Evolutionary conservation across 2,113 vertebrate species (phyloP), one percentile per base, ranked within the genome.

Genomic region (Salminus brasiliensis): DNA sequence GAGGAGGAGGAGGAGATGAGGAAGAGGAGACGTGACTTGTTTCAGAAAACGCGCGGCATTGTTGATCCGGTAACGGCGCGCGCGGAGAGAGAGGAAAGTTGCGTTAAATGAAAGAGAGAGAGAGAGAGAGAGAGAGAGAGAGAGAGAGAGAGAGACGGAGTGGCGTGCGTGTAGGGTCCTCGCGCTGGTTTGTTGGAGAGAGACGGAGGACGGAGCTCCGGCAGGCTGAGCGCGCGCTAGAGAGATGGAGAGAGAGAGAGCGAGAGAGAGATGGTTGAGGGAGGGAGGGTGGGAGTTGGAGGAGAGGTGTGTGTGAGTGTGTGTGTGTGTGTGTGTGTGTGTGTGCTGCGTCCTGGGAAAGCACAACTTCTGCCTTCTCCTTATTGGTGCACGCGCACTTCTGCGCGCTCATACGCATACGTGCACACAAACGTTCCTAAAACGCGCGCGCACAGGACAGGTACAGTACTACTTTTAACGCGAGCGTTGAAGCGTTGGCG

Each of bases 181-280:
- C 84, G 79, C 83, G 86, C 86, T 81, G 79, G 67, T 66, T 82
- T 84, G 68, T 43, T 65, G 75, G 76, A 73, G 88, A 72, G 84
- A 84, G 84, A 76, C 87, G 76, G 89, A 29, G 27, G 32, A 47
- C 25, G 52, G 84, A 90, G 91, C 93, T 94, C 94, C 92, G 76
- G 82, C 91, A 90, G 90, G 92, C 94, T 74, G 94, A 91, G 91
- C 93, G 95, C 93, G 90, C 93, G 92, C 87, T 92, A 87, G 93
- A 93, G 94, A 94, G 95, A 95, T 95, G 95, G 95, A 92, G 94
- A 92, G 79, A 29, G 62, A 3, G 72, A n/a, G 23, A 68, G 39
- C 15, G 32, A 1, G 71, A 18, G 32, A 30, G 41, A 32, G 39
- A 63, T 60, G 5, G 62, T 9, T 36, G 10, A 62, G 39, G 71